These are phyloP conservation scores for Maccullochella peelii DNA, from an alignment of 2,113 vertebrate genomes.

Conservation along the genomic window DNA sequence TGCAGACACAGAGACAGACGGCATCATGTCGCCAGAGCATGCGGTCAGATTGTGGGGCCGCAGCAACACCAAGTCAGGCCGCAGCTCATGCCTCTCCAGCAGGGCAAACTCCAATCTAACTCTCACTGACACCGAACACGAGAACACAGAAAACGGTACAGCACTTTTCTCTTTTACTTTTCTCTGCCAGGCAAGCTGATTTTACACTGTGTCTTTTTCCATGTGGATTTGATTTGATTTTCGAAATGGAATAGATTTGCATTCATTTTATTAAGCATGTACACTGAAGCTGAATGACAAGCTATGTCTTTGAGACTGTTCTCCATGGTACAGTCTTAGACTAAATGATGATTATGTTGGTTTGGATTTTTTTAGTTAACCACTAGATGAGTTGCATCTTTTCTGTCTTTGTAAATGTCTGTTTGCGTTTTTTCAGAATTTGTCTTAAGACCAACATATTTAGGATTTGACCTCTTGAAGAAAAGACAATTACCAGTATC, in stretches of 20 bases:
- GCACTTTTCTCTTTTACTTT: constrained; percentile 17
- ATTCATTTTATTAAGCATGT: not conserved
- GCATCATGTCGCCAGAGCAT: constrained; percentile 92
- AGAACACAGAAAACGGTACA: constrained; percentile 97
- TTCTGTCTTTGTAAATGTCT: constrained; percentile 4
- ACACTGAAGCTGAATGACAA: not conserved
- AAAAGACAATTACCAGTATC: constrained; percentile 4
- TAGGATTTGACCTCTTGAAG: constrained; percentile 6
- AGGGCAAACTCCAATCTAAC: constrained; percentile 98
- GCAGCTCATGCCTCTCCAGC: constrained; percentile 97
- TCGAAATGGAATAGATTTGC: not conserved
- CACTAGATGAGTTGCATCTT: constrained; percentile 3
- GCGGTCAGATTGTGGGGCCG: constrained; percentile 93
- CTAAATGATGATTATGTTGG: not conserved
- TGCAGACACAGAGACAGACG: constrained; percentile 92
- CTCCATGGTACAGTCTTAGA: not conserved
- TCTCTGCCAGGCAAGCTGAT: not conserved
- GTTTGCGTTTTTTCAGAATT: not conserved
- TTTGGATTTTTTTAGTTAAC: constrained; percentile 6
- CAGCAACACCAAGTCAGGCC: constrained; percentile 92
- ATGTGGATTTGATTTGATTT: constrained; percentile 8
- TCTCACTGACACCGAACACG: constrained; percentile 96
- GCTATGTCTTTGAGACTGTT: not conserved
- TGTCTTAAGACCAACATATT: not conserved
- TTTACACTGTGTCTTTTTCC: not conserved